Conservation (phyloP, 2,113 vertebrate species). For the Pomatorhinus ruficollis region DNA sequence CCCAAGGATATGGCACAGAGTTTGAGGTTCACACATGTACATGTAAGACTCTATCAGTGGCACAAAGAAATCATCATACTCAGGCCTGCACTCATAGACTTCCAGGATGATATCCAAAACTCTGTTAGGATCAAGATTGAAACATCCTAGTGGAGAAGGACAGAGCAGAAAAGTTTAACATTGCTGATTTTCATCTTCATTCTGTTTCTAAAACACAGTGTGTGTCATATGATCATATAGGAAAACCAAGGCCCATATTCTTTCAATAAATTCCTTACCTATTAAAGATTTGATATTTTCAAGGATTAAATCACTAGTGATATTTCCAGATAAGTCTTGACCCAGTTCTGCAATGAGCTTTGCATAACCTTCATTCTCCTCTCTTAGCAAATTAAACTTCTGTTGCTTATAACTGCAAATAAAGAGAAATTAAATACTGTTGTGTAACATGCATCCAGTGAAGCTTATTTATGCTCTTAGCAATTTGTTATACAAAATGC, state of each 20-base stretch:
- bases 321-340: conserved; percentile 92
- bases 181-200: background rate
- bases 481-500: background rate
- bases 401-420: conserved; percentile 95
- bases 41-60: conserved; percentile 97
- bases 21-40: conserved; percentile 96
- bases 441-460: background rate
- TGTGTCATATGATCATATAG: background rate
- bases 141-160: conserved; percentile 84
- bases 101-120: conserved; percentile 98
- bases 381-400: conserved; percentile 97
- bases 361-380: conserved; percentile 98
- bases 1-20: conserved; percentile 97
- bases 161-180: background rate
- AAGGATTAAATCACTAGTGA: conserved; percentile 93
- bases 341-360: conserved; percentile 97
- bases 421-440: conserved; percentile 50
- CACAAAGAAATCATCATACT: conserved; percentile 96
- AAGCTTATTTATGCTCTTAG: background rate
- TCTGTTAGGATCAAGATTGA: conserved; percentile 98
- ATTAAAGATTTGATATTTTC: conserved; percentile 99
- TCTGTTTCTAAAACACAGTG: background rate
- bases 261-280: conserved; percentile 77
- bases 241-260: background rate
- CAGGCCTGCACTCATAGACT: conserved; percentile 94